Conservation (phyloP, 2,113 vertebrate genomes). For the Notothenia rossii region DNA sequence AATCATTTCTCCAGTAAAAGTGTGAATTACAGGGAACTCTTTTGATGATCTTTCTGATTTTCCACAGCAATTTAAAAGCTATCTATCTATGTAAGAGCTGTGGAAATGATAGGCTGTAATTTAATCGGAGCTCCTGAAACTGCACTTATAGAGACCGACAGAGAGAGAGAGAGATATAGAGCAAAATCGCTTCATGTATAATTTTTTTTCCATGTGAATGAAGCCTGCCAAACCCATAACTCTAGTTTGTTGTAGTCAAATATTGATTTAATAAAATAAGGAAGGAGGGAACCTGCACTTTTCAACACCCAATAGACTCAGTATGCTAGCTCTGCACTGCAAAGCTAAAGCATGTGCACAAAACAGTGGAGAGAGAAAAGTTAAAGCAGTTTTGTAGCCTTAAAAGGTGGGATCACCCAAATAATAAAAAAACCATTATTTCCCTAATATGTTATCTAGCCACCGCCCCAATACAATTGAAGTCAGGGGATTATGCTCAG, state of each 20-base stretch:
- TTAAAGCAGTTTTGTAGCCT: neutral
- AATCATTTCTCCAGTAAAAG: constrained; percentile 61
- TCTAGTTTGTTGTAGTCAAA: constrained; percentile 32
- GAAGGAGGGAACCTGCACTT: neutral
- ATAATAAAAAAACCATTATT: neutral
- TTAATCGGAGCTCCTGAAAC: constrained; percentile 55
- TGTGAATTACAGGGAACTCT: constrained; percentile 50
- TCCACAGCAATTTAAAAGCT: constrained; percentile 66
- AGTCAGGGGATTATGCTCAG: neutral
- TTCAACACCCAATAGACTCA: neutral
- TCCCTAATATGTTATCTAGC: neutral
- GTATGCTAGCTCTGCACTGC: neutral
- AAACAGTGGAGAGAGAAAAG: constrained; percentile 1
- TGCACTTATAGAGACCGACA: constrained; percentile 38
- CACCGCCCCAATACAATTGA: neutral
- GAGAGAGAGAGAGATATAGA: neutral
- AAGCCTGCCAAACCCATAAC: constrained; percentile 29
- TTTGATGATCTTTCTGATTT: constrained; percentile 66
- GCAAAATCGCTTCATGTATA: constrained; percentile 18
- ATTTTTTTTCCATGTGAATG: constrained; percentile 42
- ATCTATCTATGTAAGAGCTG: constrained; percentile 59
- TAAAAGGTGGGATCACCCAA: neutral
- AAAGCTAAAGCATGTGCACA: neutral
- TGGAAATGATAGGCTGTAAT: constrained; percentile 52
- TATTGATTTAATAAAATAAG: constrained; percentile 25